Evolutionary conservation across 2,888 invertebrate genomes (phyloP).

Genomic region (Diaprepes abbreviatus): DNA sequence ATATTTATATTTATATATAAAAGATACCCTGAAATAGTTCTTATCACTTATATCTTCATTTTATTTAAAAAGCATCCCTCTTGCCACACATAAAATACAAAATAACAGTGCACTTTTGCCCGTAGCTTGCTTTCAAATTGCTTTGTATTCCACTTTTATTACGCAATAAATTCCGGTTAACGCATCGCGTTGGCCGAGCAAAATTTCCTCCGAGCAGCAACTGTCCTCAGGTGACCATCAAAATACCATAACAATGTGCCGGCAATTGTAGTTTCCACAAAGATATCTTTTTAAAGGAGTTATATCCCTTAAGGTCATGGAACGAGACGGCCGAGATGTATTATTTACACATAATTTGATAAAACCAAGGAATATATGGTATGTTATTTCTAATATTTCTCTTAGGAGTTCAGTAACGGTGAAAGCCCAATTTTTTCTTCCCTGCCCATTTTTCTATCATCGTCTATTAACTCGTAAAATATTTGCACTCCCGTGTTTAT

Average conservation of each 20-base stretch:
- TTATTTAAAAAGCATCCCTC: conserved; percentile 20
- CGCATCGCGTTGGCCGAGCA: conserved; percentile 34
- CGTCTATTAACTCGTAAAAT: too few relatives aligned
- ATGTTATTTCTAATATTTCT: too few relatives aligned
- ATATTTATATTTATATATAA: too few relatives aligned
- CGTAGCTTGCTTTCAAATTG: conserved; percentile 30
- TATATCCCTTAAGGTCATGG: neutral
- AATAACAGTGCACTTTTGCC: conserved; percentile 36
- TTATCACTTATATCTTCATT: neutral
- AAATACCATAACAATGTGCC: conserved; percentile 28
- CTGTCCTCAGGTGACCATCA: conserved; percentile 44
- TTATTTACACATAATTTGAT: neutral
- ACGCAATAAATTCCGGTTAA: conserved; percentile 44
- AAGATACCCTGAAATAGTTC: too few relatives aligned
- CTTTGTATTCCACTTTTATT: conserved; percentile 46
- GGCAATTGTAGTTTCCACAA: conserved; percentile 6
- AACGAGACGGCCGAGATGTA: neutral
- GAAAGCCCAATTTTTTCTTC: too few relatives aligned
- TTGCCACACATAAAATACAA: conserved; percentile 28
- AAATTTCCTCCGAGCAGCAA: conserved; percentile 35
- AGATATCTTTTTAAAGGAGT: conserved; percentile 3
- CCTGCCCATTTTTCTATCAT: too few relatives aligned
- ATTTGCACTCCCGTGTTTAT: too few relatives aligned
- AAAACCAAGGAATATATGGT: too few relatives aligned
- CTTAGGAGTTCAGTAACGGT: too few relatives aligned